These are phyloP conservation scores for Vandiemenella viatica DNA, from an alignment of 2,888 invertebrate genomes.

Conservation along the genomic window DNA sequence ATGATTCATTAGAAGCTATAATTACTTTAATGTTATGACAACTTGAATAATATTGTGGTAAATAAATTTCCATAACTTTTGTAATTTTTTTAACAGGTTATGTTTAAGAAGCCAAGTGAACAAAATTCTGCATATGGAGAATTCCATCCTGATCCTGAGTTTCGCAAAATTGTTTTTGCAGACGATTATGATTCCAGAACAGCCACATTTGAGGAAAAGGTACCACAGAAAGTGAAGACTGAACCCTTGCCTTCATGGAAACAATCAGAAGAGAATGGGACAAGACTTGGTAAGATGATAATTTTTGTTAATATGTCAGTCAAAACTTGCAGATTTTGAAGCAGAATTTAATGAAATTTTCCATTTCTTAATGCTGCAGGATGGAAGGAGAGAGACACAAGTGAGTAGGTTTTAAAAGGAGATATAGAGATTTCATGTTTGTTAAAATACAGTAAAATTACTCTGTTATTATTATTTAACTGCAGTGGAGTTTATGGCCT, in stretches of 20 bases:
- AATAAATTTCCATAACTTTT: too few species aligned
- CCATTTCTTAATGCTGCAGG: conserved; percentile 31
- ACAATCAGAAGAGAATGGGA: conserved; percentile 19
- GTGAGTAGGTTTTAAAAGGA: too few species aligned
- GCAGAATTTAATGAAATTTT: not conserved
- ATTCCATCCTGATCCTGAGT: conserved; percentile 45
- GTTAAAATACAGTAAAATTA: too few species aligned
- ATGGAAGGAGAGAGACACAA: conserved; percentile 61
- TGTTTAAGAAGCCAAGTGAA: conserved; percentile 38
- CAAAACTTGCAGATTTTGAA: conserved; percentile 1
- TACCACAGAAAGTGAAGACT: conserved; percentile 1
- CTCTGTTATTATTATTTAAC: too few species aligned
- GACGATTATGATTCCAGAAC: conserved; percentile 23
- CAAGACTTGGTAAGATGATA: conserved; percentile 23
- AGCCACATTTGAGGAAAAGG: conserved; percentile 2
- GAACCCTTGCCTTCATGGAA: conserved; percentile 5
- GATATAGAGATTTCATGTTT: too few species aligned
- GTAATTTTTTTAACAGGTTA: conserved; percentile 31
- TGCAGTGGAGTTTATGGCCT: too few species aligned
- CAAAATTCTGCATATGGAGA: conserved; percentile 36
- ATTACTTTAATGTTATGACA: too few species aligned
- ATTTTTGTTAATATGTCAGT: conserved; percentile 1
- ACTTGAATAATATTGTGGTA: too few species aligned
- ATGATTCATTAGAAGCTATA: too few species aligned
- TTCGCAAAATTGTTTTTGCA: conserved; percentile 45